A percentile compares a stretch with the other conserved stretches of the same genome.
These are phyloP conservation scores for Zoanthus sansibaricus DNA, from an alignment of 92 coral and sea anemone species.

Conservation along the genomic window DNA sequence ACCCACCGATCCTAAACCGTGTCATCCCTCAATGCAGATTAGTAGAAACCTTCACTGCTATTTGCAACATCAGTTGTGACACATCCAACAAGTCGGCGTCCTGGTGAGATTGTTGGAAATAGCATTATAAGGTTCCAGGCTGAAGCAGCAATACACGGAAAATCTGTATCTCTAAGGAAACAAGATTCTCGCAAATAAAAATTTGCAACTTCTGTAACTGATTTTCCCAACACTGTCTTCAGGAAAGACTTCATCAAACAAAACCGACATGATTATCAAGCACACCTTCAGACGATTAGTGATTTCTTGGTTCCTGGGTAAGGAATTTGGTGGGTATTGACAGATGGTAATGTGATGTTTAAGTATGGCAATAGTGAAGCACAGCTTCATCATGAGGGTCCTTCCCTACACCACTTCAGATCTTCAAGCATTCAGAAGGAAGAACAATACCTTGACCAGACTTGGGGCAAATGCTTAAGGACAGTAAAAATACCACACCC, in stretches of 20 bases:
- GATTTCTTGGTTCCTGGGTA: slow-evolving; percentile 48
- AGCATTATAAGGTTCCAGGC: slow-evolving; percentile 48
- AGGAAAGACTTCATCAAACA: background rate
- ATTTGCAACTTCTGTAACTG: slow-evolving; percentile 33
- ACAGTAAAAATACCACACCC: background rate
- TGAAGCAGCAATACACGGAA: slow-evolving; percentile 21
- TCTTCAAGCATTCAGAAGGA: slow-evolving; percentile 54
- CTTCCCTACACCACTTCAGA: slow-evolving; percentile 65
- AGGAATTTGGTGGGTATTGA: slow-evolving; percentile 62
- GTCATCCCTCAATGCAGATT: slow-evolving; percentile 45
- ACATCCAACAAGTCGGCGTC: slow-evolving; percentile 35
- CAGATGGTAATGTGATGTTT: slow-evolving; percentile 57
- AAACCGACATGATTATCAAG: slow-evolving; percentile 47
- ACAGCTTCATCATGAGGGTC: slow-evolving; percentile 5
- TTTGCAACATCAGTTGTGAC: slow-evolving; percentile 59
- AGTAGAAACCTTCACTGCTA: slow-evolving; percentile 41
- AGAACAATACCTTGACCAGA: slow-evolving; percentile 44
- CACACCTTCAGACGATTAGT: slow-evolving; percentile 53
- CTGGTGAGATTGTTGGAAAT: slow-evolving; percentile 57
- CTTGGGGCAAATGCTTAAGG: slow-evolving; percentile 51
- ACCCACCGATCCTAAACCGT: slow-evolving; percentile 46
- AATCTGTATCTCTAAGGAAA: background rate
- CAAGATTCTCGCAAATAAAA: background rate
- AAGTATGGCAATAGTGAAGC: slow-evolving; percentile 42
- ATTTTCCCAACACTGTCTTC: slow-evolving; percentile 48